Evolutionary conservation across 2,113 vertebrate species (phyloP), one percentile per base, ranked within the genome.

Genomic region (Cettia cetti): DNA sequence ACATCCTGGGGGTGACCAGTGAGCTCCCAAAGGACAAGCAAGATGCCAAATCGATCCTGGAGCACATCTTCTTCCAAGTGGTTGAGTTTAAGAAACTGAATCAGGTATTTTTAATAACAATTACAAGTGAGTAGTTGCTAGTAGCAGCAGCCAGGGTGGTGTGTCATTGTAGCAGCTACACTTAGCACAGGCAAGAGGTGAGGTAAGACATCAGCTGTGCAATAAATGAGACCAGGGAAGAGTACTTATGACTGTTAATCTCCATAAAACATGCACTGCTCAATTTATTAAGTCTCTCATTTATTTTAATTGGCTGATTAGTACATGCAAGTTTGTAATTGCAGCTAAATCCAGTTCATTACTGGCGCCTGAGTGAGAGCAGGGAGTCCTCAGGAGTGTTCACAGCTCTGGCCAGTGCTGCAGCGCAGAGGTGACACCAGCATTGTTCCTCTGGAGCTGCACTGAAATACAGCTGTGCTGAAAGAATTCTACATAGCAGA

Each of bases 11-110:
- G 8, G 98, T 99, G 82, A 99, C 98, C 1, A 98, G 94, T 19
- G 99, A 99, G 61, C 93, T 99, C 78, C 98, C 98, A 66, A 99
- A 99, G 96, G 99, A 99, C 22, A 98, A 98, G 78, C 98, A 98
- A 95, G 98, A 99, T 92, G 99, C 99, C 70, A 99, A 98, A 93
- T 98, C 99, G 81, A 99, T 99, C 89, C 97, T 99, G 82, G 99
- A 99, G 77, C 98, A 99, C 92, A 97, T 99, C 96, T 99, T 99
- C 96, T 99, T 99, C 96, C 99, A 99, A 95, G 98, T 99, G 82
- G 99, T 99, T 15, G 99, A 99, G 95, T 99, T 99, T 96, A 99
- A 99, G 98, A 99, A 99, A 79, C 93, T 99, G 80, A 99, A 99
- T 97, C 99, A 99, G 98, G 99, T 99, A 96, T 45, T 87, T 84